Base-by-base conservation (phyloP, 2,888 invertebrate species). In the Drosophila tripunctata region DNA sequence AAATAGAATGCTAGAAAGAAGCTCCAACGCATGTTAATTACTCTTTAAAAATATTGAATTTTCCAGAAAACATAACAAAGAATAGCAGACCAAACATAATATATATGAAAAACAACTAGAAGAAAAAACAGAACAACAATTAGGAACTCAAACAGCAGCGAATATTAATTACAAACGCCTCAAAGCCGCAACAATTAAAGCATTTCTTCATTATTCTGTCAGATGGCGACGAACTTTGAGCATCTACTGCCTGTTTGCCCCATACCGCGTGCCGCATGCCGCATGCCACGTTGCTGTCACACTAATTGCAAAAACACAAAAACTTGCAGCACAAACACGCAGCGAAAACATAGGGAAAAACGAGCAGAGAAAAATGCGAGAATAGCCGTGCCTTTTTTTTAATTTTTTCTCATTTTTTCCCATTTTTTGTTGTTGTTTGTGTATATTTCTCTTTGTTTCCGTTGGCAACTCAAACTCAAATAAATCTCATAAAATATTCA, bases 401-500 rank as follows among this genome's bases (percentile, higher is more conserved):
- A 36, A 38, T 56, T 33, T 38, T 64, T 65, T 64, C 40, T 43
- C 15, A 33, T 64, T 52, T 38, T 45, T n/a, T n/a, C n/a, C n/a
- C n/a, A n/a, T n/a, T n/a, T n/a, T 27, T 57, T 45, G 54, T 41
- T 30, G 55, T 68, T 19, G 52, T 60, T 35, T 40, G 60, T 61
- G 48, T 56, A 54, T 35, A 48, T 55, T 55, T 35, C 41, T 63
- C 54, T 62, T 64, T 68, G 41, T 67, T 68, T 63, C 60, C 70
- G 51, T 62, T 68, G 66, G 66, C 67, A 74, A 76, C 78, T 80
- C 66, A 67, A 85, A 85, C 86, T 84, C 83, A 80, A 78, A 86
- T 83, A 86, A 85, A 86, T 87, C 84, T 85, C 80, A 87, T 86
- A 82, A 86, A 86, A 86, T 86, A 87, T 86, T 86, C 85, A 86